These are phyloP conservation scores for Diglossa cyanea DNA, from an alignment of 2,797 vertebrate genomes.

Conservation along the genomic window DNA sequence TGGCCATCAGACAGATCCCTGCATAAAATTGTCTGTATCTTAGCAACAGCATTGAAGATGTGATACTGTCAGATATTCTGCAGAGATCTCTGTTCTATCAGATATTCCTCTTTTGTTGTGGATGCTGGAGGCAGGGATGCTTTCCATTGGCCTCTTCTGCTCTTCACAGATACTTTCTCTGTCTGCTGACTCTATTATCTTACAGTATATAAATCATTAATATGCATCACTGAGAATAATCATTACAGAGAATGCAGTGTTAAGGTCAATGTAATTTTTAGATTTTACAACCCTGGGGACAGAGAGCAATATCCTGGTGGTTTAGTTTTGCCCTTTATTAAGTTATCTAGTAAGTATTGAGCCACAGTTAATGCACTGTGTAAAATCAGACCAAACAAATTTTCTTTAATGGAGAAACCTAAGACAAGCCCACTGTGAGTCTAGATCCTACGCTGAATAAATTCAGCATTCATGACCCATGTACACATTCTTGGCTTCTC, in stretches of 20 bases:
- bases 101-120: not conserved
- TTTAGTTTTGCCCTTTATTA: not conserved
- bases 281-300: not conserved
- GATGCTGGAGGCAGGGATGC: not conserved
- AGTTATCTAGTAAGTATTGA: not conserved
- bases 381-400: not conserved
- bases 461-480: not conserved
- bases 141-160: not conserved
- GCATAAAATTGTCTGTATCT: not conserved
- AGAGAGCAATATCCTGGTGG: not conserved
- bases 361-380: not conserved
- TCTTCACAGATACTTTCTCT: not conserved
- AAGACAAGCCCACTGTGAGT: not conserved
- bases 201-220: not conserved
- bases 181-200: not conserved
- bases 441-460: not conserved
- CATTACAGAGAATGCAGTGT: not conserved
- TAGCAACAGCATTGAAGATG: not conserved
- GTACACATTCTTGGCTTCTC: not conserved
- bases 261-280: not conserved
- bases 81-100: not conserved
- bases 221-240: not conserved
- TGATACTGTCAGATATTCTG: not conserved
- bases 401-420: not conserved
- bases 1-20: not conserved